phyloP scores from a whole-genome alignment of 2,888 invertebrate species.

The Strigamia crassipes region DNA sequence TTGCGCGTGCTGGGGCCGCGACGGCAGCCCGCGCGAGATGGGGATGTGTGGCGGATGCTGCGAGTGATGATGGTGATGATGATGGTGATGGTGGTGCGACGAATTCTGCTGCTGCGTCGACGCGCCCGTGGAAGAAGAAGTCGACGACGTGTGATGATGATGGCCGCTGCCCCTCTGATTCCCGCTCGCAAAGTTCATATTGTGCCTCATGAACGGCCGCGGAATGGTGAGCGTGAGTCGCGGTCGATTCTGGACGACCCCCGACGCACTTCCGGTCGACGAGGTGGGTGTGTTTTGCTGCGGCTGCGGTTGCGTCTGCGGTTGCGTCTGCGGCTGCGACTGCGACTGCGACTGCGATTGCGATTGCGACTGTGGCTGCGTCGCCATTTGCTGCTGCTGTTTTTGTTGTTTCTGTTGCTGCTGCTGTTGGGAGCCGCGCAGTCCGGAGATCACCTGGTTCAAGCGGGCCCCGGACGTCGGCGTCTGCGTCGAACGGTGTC shows the following conservation, averaged over 20 bases:
- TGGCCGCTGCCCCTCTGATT: conserved; percentile 33
- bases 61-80: conserved; percentile 28
- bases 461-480: conserved; percentile 38
- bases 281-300: neutral
- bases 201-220: conserved; percentile 30
- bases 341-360: neutral
- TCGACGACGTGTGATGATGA: neutral
- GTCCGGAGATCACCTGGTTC: conserved; percentile 43
- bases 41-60: conserved; percentile 42
- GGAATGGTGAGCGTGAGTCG: conserved; percentile 37
- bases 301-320: neutral
- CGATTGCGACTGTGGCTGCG: neutral
- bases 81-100: conserved; percentile 2
- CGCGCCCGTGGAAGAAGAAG: neutral
- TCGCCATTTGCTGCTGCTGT: neutral
- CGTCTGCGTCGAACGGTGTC: conserved; percentile 46
- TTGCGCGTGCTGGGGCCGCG: conserved; percentile 35
- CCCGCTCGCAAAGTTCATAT: neutral
- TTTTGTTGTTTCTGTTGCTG: conserved; percentile 1
- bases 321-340: neutral
- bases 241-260: neutral
- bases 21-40: conserved; percentile 13
- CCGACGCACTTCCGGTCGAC: neutral
- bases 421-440: conserved; percentile 22
- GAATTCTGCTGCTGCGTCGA: neutral